Evolutionary conservation across 2,797 vertebrate genomes (phyloP), one percentile per base, ranked within the genome.

Genomic region (Parotocinclus haroldoi): DNA sequence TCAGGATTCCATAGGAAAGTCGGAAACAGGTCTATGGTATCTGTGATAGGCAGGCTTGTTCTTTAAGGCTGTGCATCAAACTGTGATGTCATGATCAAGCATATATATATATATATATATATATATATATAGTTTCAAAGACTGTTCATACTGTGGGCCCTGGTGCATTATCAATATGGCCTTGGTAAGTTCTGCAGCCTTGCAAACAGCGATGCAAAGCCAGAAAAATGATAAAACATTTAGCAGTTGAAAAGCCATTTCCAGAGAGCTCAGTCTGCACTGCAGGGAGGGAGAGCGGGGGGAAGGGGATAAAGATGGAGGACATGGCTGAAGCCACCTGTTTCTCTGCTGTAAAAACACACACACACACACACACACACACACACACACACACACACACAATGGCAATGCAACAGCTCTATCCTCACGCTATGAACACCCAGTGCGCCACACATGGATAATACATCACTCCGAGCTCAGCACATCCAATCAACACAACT

Each of bases 401-500:
- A 42, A 38, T 48, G 50, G 19, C 44, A 17, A 60, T 63, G 17
- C 9, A 38, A 63, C 19, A 9, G 66, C 39, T 69, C 37, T 38
- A 74, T 52, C 58, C 75, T 68, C 77, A 74, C 79, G 74, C 78
- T 75, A 67, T 60, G 50, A 75, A 81, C 64, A 78, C 74, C 78
- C 77, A 70, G 49, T 62, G 71, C 66, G 19, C 60, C 77, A 78
- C 62, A 63, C 76, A 80, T 68, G 63, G 81, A 79, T 78, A 80
- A 83, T 76, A 76, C 65, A 86, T 82, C 78, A 78, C 65, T 57
- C 74, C 78, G 74, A 46, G 63, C 75, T 70, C 76, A 67, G 72
- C 69, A 79, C 76, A 81, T 76, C 73, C 73, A 78, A 83, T 83
- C 81, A 82, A 81, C 87, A 83, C 71, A 83, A 73, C 81, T 76